Evolutionary conservation across 2,113 vertebrate species (phyloP), one percentile per base, ranked within the genome.

Genomic region (Bubo bubo): DNA sequence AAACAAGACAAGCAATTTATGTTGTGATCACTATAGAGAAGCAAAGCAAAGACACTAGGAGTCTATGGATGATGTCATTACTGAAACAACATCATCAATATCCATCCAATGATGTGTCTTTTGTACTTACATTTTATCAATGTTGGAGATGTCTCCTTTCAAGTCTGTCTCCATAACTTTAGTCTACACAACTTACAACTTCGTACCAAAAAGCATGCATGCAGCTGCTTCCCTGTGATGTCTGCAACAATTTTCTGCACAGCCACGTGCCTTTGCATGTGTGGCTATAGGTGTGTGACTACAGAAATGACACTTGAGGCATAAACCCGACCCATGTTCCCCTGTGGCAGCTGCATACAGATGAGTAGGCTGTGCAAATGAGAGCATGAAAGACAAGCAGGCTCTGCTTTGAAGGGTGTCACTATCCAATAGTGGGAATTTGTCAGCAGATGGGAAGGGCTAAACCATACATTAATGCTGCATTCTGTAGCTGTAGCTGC

Each of bases 1-100:
- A 99, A 99, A 99, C 99, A 99, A 99, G 99, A 99, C 99, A 99
- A 99, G 98, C 98, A 98, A 97, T 99, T 99, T 99, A 99, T 99
- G 99, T 98, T 99, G 98, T 98, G 98, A 98, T 98, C 98, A 97
- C 98, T 97, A 98, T 98, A 98, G 98, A 98, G 97, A 97, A 98
- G 98, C 98, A 98, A 99, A 98, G 97, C 98, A 99, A 99, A 99
- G 98, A 98, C 98, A 99, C 98, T 98, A 98, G 97, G 98, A 98
- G 97, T 98, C 98, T 98, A 98, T 98, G 98, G 98, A 98, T 98
- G 98, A 98, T 98, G 98, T 98, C 95, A 92, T 95, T 96, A 95
- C 76, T 95, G 97, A 97, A 97, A 97, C 79, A 93, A 98, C 98
- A 98, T 98, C 98, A 98, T 98, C 98, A 80, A 98, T 98, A 98